These are phyloP conservation scores for Ceratina australensis DNA, from an alignment of 1,140 invertebrate genomes.

Conservation along the genomic window DNA sequence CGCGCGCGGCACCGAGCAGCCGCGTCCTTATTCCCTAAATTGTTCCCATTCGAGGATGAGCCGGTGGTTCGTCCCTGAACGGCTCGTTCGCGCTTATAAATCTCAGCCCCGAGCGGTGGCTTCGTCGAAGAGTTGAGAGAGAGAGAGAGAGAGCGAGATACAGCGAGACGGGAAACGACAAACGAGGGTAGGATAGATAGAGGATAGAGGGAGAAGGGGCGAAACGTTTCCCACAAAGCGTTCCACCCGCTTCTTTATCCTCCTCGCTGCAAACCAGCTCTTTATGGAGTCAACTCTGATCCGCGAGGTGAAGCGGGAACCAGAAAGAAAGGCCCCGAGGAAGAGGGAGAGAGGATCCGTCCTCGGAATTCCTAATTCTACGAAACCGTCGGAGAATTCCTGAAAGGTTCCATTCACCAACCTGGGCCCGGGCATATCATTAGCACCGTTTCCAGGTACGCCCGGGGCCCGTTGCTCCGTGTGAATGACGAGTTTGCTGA, in stretches of 20 bases:
- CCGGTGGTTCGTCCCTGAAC: conserved; percentile 68
- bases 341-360: conserved; percentile 46
- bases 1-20: conserved; percentile 33
- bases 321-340: conserved; percentile 16
- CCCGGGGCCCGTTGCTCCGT: conserved; percentile 55
- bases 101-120: conserved; percentile 65
- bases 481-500: conserved; percentile 72
- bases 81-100: conserved; percentile 75
- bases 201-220: conserved; percentile 22
- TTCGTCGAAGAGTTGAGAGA: conserved; percentile 35
- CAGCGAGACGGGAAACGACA: conserved; percentile 29
- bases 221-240: conserved; percentile 64
- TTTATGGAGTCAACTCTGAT: conserved; percentile 60
- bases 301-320: conserved; percentile 39
- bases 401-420: conserved; percentile 78
- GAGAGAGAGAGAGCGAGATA: conserved; percentile 40
- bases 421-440: conserved; percentile 77
- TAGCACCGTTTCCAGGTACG: conserved; percentile 78
- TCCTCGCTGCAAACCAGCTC: conserved; percentile 55
- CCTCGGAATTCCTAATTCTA: conserved; percentile 80
- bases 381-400: conserved; percentile 79
- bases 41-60: conserved; percentile 73
- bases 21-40: conserved; percentile 70
- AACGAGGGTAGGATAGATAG: conserved; percentile 21
- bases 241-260: conserved; percentile 52